Evolutionary conservation across 2,113 vertebrate genomes (phyloP), one percentile per base, ranked within the genome.

Genomic region (Strix uralensis): DNA sequence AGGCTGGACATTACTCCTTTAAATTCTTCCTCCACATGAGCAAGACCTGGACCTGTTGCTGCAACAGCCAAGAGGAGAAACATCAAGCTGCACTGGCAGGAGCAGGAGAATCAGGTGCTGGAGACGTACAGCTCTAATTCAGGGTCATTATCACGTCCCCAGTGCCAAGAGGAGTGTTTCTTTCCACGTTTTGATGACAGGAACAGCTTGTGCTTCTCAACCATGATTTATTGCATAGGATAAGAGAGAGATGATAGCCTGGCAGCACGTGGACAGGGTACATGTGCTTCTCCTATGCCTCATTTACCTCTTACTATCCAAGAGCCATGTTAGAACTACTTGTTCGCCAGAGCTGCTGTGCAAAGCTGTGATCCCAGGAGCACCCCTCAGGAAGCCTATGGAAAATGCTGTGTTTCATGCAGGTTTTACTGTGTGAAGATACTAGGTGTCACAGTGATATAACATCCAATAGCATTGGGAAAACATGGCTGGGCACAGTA

Each of bases 201-300:
- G 96, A 96, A 97, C 97, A 96, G 92, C 94, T 82, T 94, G 95
- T 95, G 92, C 96, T 94, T 81, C 88, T 96, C 94, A 89, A 86
- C 61, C 6, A 0, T 81, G 86, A 95, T 95, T 96, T 96, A 96
- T 94, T 74, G 91, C 3, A 4, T 2, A 32, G 92, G 88, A 40
- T 65, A 79, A 79, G 90, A 84, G 88, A 78, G 36, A 86, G 65
- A 77, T 1, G 2, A 71, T 51, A 49, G 69, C 82, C 81, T 87
- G 92, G 94, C 88, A 91, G 83, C 69, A 13, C 10, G 8, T 0
- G 3, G 40, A 32, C 72, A 67, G 69, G 44, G n/a, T 54, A 36
- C 30, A 20, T 38, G 72, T 92, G 65, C 51, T 82, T 57, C 88
- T 63, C 44, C 83, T 63, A 17, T 20, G 72, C 74, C 55, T 92